Base-by-base conservation (phyloP, 1,140 invertebrate species). In the Cyrtorhinus lividipennis region DNA sequence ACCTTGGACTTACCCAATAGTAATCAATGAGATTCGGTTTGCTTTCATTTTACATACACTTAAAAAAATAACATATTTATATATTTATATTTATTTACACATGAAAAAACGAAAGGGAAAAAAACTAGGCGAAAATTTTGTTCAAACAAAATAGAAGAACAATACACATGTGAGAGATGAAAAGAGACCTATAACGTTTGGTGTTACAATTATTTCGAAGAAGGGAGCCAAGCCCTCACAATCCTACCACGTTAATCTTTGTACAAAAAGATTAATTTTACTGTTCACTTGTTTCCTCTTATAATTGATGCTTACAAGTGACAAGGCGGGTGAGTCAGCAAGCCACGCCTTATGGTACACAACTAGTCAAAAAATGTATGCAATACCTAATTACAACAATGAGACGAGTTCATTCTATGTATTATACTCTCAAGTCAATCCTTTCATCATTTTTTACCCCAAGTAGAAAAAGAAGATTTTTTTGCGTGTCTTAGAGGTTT, bases 61-160 rank as follows among this genome's bases (percentile, higher is more conserved):
- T 53, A 53, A 53, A 53, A 53, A 53, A 53, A 53, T 53, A 53
- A 53, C 18, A 53, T 53, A 15, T 53, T 15, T 53, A 53, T 53
- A 53, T 53, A 53, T 53, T 53, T 53, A 53, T 53, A 53, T 38
- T 8, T 53, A 53, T 53, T 53, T 53, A 53, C 48, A 53, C 48
- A 53, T 53, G 48, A 53, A 22, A 53, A 8, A 53, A 10, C 10
- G 20, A 53, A 53, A 53, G 48, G 20, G 18, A 53, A 53, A 53
- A 53, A 10, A 44, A 44, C n/a, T 10, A 44, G 8, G 10, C 48
- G 10, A 8, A 53, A 53, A 20, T 22, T 22, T 53, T 22, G 48
- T 53, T 22, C 48, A 53, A 10, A n/a, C n/a, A n/a, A n/a, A n/a
- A n/a, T n/a, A n/a, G n/a, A n/a, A n/a, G n/a, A n/a, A n/a, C n/a